Conservation (phyloP, 2,797 vertebrate species). For the Microctenopoma lineatum region DNA sequence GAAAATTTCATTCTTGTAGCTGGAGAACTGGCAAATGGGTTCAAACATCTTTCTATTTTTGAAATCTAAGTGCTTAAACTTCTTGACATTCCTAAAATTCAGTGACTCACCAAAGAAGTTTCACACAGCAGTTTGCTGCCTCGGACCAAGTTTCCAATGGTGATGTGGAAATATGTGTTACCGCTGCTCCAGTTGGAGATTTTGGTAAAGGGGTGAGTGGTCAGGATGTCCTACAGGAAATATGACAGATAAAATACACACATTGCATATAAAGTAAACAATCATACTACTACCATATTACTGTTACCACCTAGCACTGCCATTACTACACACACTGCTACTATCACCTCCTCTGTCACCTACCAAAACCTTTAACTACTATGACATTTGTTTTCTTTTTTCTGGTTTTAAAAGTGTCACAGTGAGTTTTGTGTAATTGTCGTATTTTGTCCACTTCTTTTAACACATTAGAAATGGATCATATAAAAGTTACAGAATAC, state of each 20-base stretch:
- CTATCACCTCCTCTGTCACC: no score
- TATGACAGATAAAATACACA: not conserved
- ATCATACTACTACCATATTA: no score
- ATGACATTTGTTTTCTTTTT: no score
- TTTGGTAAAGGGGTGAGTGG: conserved; percentile 96
- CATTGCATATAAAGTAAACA: no score
- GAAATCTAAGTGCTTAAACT: not conserved
- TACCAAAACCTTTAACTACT: no score
- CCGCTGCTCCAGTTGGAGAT: conserved; percentile 99
- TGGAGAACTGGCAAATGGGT: no score
- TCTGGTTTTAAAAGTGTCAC: no score
- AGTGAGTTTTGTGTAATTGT: no score
- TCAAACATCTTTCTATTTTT: not conserved
- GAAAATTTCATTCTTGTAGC: no score
- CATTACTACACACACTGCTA: no score
- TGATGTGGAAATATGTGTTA: conserved; percentile 98
- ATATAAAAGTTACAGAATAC: not conserved
- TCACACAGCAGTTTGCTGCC: conserved; percentile 97
- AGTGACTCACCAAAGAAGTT: conserved; percentile 90
- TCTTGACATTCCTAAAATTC: not conserved
- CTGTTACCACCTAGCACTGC: no score
- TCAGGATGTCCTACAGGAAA: conserved; percentile 89
- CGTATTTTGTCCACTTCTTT: no score
- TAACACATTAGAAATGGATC: not conserved
- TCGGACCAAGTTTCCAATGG: conserved; percentile 94